These are phyloP conservation scores for Lepetodrilus schrolli DNA, from an alignment of 2,888 invertebrate genomes.

Conservation along the genomic window DNA sequence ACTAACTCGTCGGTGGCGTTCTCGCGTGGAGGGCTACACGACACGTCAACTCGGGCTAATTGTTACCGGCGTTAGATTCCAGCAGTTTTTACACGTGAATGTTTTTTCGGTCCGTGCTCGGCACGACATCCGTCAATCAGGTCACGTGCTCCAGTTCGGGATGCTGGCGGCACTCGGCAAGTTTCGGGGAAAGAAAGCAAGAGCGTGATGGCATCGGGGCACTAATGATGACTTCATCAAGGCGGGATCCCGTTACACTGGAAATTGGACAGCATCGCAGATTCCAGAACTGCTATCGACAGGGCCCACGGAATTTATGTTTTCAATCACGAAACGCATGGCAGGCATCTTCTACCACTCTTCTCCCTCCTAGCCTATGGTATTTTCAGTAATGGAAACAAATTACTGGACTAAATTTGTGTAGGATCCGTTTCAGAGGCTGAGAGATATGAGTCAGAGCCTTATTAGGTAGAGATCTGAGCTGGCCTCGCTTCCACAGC, in stretches of 20 bases:
- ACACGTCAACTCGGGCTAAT: neutral
- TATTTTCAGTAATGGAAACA: constrained; percentile 26
- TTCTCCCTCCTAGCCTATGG: constrained; percentile 5
- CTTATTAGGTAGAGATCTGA: neutral
- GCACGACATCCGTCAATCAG: neutral
- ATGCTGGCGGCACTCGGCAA: neutral
- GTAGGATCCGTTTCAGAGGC: constrained; percentile 12
- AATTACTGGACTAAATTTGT: constrained; percentile 24
- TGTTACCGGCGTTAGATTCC: neutral
- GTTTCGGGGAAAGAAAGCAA: neutral
- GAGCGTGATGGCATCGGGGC: neutral
- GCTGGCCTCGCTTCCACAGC: neutral
- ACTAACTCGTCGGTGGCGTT: neutral
- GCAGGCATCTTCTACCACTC: neutral
- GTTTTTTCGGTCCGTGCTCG: neutral
- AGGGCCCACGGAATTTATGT: constrained; percentile 12
- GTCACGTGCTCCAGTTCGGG: neutral
- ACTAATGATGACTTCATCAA: neutral
- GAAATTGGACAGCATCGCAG: neutral
- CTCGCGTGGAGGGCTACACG: neutral
- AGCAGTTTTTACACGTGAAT: constrained; percentile 14
- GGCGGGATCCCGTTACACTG: neutral
- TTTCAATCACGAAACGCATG: constrained; percentile 24
- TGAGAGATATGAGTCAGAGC: neutral
- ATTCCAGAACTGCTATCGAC: neutral